A percentile compares a stretch with the other conserved stretches of the same genome.
phyloP scores from a whole-genome alignment of 2,797 vertebrate genomes.

The Neostethus bicornis region DNA sequence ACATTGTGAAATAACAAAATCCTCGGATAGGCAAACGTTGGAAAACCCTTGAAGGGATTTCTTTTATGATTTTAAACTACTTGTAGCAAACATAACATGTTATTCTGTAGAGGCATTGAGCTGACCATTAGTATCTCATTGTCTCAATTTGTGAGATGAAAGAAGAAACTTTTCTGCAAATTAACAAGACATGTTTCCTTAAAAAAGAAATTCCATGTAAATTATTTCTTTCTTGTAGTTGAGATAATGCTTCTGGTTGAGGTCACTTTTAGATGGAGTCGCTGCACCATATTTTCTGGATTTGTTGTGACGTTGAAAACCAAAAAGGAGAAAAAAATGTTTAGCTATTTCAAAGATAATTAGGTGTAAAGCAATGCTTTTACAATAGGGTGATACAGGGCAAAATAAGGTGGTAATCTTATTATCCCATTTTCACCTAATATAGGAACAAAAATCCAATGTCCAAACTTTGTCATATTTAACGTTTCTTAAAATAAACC shows the following conservation, averaged over 20 bases:
- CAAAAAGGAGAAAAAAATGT: too few species aligned
- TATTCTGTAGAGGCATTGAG: constrained; percentile 24
- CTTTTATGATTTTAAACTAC: constrained; percentile 7
- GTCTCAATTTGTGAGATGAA: constrained; percentile 2
- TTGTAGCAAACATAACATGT: constrained; percentile 20
- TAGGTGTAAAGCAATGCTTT: too few species aligned
- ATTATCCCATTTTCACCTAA: too few species aligned
- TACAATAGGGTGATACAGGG: too few species aligned
- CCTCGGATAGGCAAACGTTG: constrained; percentile 7
- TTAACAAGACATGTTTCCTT: neutral
- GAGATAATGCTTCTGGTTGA: too few species aligned
- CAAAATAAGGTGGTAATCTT: too few species aligned
- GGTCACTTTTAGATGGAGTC: too few species aligned
- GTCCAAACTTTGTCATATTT: neutral
- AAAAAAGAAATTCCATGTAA: neutral
- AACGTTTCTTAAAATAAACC: neutral
- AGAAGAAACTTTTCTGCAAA: neutral
- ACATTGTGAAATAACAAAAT: constrained; percentile 15
- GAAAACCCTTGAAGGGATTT: constrained; percentile 24
- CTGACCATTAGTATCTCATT: constrained; percentile 31
- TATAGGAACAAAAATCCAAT: too few species aligned
- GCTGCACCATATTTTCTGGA: too few species aligned
- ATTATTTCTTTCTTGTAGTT: neutral
- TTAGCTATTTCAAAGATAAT: neutral
- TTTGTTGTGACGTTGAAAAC: too few species aligned